Evolutionary conservation across 2,113 vertebrate genomes (phyloP).

Genomic region (Aptenodytes patagonicus): DNA sequence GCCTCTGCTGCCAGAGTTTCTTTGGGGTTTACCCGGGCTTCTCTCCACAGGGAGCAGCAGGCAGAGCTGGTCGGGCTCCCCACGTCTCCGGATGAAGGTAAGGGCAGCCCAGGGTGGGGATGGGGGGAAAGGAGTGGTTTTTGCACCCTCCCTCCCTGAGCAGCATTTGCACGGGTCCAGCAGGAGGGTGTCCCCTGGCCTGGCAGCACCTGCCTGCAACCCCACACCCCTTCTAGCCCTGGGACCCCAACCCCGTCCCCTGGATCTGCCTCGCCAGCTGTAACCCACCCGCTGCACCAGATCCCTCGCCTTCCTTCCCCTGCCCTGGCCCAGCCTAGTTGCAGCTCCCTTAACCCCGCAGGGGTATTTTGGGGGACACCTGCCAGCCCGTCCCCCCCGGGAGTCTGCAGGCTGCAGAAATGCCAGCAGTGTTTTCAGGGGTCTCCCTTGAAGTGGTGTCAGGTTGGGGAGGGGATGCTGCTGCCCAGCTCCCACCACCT

Average conservation of each 20-base stretch:
- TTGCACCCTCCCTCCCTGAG: background rate
- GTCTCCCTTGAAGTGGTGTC: background rate
- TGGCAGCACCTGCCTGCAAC: background rate
- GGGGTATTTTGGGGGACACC: background rate
- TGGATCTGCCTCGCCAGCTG: background rate
- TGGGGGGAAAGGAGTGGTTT: background rate
- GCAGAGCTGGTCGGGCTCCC: background rate
- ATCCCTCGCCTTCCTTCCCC: background rate
- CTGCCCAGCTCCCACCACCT: background rate
- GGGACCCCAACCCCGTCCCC: background rate
- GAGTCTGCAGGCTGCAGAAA: background rate
- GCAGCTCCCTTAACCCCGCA: background rate
- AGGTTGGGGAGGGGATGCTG: background rate
- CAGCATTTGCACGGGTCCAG: background rate
- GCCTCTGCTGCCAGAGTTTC: background rate
- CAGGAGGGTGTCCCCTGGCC: background rate
- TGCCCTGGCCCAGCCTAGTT: background rate
- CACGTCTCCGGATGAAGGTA: background rate
- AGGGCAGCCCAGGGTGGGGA: background rate
- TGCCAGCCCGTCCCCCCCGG: fast-evolving
- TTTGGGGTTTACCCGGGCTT: background rate
- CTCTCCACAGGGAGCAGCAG: slow-evolving; percentile 14
- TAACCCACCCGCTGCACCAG: background rate
- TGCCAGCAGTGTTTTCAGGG: fast-evolving
- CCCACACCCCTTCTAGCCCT: background rate